A percentile compares a stretch with the other conserved stretches of the same genome.
Conservation (phyloP, 2,797 vertebrate genomes). For the Podarcis siculus region DNA sequence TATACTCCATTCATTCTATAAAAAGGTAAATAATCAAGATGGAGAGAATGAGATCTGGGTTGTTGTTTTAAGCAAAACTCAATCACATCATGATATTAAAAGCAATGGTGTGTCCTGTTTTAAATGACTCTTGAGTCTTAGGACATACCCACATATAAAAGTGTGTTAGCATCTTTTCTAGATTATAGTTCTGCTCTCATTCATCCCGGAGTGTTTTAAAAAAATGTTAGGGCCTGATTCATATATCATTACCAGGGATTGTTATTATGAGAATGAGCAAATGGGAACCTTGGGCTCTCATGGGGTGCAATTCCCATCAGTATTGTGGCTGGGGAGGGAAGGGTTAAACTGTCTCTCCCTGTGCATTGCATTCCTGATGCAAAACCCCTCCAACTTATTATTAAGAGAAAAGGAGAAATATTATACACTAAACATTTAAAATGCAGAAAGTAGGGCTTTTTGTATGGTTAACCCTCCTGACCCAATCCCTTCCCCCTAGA, state of each 20-base stretch:
- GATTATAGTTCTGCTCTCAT: neutral
- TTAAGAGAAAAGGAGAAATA: no score
- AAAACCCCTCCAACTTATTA: no score
- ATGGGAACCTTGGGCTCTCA: no score
- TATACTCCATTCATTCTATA: neutral
- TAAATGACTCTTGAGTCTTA: slow-evolving; percentile 22
- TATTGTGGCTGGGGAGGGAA: no score
- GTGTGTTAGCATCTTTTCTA: fast-evolving
- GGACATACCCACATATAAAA: neutral
- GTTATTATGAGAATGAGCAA: no score
- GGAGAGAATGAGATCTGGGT: neutral
- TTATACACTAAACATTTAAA: no score
- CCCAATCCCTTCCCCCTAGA: no score
- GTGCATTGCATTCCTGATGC: no score
- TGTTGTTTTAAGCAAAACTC: neutral
- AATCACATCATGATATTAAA: slow-evolving; percentile 22
- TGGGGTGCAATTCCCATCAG: no score
- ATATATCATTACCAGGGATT: neutral
- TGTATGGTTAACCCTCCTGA: no score
- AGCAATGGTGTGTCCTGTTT: slow-evolving; percentile 4
- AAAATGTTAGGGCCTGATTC: neutral
- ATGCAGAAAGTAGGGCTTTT: no score
- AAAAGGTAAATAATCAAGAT: neutral
- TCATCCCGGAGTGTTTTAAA: neutral
- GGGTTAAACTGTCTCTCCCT: no score